Evolutionary conservation across 30 jellyfish, hydroid and myxozoan genomes (phyloP).

Genomic region (Aurelia sp.): DNA sequence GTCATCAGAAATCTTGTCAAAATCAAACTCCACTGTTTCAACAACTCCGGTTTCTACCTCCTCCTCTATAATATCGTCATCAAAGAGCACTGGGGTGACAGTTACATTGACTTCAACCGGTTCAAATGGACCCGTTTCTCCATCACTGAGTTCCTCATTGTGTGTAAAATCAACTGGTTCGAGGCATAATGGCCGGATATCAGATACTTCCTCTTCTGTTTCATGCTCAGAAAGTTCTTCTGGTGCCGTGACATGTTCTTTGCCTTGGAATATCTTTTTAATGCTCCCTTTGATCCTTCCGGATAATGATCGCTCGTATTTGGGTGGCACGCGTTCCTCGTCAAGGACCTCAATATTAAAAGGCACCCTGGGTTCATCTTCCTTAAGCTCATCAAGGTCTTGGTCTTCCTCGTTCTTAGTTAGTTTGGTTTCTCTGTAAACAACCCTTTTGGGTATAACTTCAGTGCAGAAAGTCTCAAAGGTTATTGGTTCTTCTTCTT

Average conservation of each 20-base stretch:
- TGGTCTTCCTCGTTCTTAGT: neutral
- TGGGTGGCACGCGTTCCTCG: constrained; percentile 12
- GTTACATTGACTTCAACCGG: neutral
- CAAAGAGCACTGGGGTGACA: neutral
- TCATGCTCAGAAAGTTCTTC: constrained; percentile 5
- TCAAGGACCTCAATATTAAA: neutral
- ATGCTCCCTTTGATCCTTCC: neutral
- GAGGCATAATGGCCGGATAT: neutral
- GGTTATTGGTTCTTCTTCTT: neutral
- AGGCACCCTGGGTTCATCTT: neutral
- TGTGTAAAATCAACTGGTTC: constrained; percentile 4
- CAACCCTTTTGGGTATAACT: constrained; percentile 13
- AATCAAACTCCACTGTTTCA: constrained; percentile 12
- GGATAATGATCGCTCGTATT: neutral
- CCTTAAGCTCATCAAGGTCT: neutral
- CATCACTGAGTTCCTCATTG: neutral
- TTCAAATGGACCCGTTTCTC: neutral
- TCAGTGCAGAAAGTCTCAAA: constrained; percentile 19
- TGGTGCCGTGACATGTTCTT: neutral
- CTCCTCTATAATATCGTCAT: constrained; percentile 18
- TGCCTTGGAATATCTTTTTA: neutral
- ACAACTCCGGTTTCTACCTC: constrained; percentile 12
- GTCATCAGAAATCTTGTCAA: constrained; percentile 3
- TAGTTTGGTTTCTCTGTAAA: constrained; percentile 16
- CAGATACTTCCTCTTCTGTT: constrained; percentile 7